Evolutionary conservation across 2,797 vertebrate genomes (phyloP).

Genomic region (Sebastes kiyomatsui): DNA sequence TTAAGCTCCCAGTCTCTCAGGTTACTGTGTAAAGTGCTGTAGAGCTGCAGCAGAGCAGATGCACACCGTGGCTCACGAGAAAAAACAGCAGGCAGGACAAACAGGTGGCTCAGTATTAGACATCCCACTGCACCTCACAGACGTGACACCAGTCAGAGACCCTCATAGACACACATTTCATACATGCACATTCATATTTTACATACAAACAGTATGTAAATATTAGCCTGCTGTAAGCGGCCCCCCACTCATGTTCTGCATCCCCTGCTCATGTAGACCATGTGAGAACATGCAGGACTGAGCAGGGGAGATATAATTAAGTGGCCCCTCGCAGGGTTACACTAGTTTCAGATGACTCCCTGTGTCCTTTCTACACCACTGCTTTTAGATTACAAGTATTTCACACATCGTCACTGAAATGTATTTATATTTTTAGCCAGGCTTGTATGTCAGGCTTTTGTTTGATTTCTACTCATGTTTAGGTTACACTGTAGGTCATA

Average conservation of each 20-base stretch:
- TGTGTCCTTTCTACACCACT: slow-evolving; percentile 58
- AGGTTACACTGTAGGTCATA: slow-evolving; percentile 31
- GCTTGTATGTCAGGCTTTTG: slow-evolving; percentile 43
- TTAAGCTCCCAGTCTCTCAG: slow-evolving; percentile 62
- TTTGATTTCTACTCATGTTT: slow-evolving; percentile 51
- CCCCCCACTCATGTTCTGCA: background rate
- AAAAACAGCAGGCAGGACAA: slow-evolving; percentile 33
- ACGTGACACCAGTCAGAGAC: background rate
- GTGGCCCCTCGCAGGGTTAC: slow-evolving; percentile 34
- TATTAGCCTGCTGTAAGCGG: background rate
- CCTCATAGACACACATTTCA: background rate
- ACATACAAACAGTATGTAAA: background rate
- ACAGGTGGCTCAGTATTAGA: slow-evolving; percentile 56
- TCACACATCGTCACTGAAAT: slow-evolving; percentile 50
- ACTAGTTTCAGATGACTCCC: slow-evolving; percentile 61
- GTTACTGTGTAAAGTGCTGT: slow-evolving; percentile 67
- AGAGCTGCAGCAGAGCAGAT: slow-evolving; percentile 58
- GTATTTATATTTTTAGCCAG: slow-evolving; percentile 58
- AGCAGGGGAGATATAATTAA: slow-evolving; percentile 62
- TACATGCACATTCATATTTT: background rate
- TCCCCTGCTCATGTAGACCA: slow-evolving; percentile 25
- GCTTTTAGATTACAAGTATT: slow-evolving; percentile 59
- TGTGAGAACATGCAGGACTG: slow-evolving; percentile 54
- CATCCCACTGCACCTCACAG: background rate
- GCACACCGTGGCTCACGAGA: slow-evolving; percentile 18